Evolutionary conservation across 2,797 vertebrate genomes (phyloP), one percentile per base, ranked within the genome.

Genomic region (Urosaurus nigricauda): DNA sequence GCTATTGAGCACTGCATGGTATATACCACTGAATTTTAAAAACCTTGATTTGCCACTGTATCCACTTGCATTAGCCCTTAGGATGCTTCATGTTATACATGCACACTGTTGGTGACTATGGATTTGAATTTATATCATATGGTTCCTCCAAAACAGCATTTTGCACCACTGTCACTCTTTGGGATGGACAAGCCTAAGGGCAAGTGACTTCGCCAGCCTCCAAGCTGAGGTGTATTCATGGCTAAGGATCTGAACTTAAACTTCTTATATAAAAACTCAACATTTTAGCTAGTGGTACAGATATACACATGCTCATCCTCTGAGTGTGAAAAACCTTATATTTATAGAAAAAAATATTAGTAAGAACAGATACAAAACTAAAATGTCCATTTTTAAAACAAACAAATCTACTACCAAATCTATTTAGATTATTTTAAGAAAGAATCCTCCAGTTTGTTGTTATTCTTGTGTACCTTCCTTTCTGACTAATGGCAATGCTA

Each of bases 1-100:
- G 90, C 90, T 88, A 89, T 91, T 92, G 81, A 89, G 89, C 90
- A 87, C 93, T 21, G 51, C 60, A 21, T 14, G 35, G 21, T 81
- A 24, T 81, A n/a, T 11, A 60, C 17, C 17, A 60, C 21, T 5
- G 79, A 40, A 5, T 60, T 60, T 7, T 5, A 60, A 40, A 53
- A 53, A 17, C 24, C 60, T 63, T 79, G 17, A 35, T 79, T 29
- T 47, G 26, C 3, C 24, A 47, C 24, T 51, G 75, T 17, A 13
- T 26, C 24, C 29, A 12, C 40, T 78, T 56, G 35, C 11, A 56
- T 24, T 71, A 26, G 19, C 21, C 79, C 37, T 63, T 35, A 40
- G 35, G 11, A n/a, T 58, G 12, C 11, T 81, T 81, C n/a, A 5
- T 60, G 53, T 37, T 40, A 40, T n/a, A 40, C 35, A 81, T 40